phyloP scores from a whole-genome alignment of 2,797 vertebrate species.

The Aselliscus stoliczkanus region DNA sequence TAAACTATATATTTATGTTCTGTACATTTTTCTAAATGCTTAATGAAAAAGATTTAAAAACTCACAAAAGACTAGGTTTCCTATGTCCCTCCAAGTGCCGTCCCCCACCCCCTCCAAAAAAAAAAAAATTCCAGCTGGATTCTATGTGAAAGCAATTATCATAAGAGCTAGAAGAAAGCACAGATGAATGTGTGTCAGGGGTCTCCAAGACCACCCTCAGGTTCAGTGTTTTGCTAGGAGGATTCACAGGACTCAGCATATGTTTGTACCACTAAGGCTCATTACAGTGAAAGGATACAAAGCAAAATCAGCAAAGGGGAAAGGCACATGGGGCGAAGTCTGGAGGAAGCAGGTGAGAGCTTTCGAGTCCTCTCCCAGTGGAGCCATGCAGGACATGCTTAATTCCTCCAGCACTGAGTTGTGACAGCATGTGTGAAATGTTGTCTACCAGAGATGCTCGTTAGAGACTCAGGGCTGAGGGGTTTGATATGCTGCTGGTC shows the following conservation, averaged over 20 bases:
- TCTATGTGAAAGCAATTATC: slow-evolving; percentile 15
- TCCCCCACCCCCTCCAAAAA: no score
- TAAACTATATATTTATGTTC: neutral
- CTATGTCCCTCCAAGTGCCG: neutral
- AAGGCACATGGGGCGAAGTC: neutral
- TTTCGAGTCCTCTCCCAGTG: neutral
- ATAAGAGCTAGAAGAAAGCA: neutral
- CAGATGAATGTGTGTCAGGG: neutral
- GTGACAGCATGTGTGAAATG: neutral
- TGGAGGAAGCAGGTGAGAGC: neutral
- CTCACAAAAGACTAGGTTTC: neutral
- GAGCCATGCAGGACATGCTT: neutral
- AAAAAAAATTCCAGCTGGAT: neutral
- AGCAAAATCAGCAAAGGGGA: neutral
- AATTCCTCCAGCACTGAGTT: neutral
- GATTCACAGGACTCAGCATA: neutral
- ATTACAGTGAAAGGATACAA: neutral
- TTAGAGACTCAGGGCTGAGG: neutral
- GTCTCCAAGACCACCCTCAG: neutral
- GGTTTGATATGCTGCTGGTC: neutral
- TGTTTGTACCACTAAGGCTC: neutral
- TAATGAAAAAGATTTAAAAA: neutral
- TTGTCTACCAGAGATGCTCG: neutral
- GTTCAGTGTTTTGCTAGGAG: neutral
- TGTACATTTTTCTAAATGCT: slow-evolving; percentile 1